These are phyloP conservation scores for Antrozous pallidus DNA, from an alignment of 2,797 vertebrate species.

Conservation along the genomic window DNA sequence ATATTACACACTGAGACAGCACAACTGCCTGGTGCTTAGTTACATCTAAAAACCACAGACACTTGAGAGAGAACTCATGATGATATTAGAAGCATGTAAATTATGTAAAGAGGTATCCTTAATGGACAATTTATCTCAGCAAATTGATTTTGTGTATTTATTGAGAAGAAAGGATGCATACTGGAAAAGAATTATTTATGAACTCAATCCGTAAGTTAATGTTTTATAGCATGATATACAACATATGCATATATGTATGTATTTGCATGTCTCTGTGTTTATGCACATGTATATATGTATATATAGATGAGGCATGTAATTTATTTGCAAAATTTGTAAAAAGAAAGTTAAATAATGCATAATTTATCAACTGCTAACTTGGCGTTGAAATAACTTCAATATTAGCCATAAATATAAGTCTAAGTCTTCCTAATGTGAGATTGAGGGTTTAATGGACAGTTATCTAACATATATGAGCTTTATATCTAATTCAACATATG, in stretches of 20 bases:
- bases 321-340: background rate
- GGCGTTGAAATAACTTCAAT: background rate
- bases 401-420: background rate
- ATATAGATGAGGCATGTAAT: background rate
- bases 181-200: slow-evolving; percentile 56
- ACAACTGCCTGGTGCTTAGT: slow-evolving; percentile 58
- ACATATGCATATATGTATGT: background rate
- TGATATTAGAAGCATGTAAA: slow-evolving; percentile 68
- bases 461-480: background rate
- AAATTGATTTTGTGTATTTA: slow-evolving; percentile 61
- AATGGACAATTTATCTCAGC: slow-evolving; percentile 58
- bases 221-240: background rate
- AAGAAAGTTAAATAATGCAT: background rate
- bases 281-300: too few relatives aligned
- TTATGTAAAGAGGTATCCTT: slow-evolving; percentile 65
- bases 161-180: slow-evolving; percentile 63
- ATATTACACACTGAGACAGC: background rate
- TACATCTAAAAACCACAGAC: slow-evolving; percentile 63
- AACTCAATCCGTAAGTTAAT: slow-evolving; percentile 64
- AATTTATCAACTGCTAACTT: slow-evolving; percentile 3
- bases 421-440: background rate
- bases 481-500: background rate
- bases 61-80: slow-evolving; percentile 58
- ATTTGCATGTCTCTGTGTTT: background rate
- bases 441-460: background rate